Evolutionary conservation across 2,113 vertebrate species (phyloP).

Genomic region (Lucifuga dentata): DNA sequence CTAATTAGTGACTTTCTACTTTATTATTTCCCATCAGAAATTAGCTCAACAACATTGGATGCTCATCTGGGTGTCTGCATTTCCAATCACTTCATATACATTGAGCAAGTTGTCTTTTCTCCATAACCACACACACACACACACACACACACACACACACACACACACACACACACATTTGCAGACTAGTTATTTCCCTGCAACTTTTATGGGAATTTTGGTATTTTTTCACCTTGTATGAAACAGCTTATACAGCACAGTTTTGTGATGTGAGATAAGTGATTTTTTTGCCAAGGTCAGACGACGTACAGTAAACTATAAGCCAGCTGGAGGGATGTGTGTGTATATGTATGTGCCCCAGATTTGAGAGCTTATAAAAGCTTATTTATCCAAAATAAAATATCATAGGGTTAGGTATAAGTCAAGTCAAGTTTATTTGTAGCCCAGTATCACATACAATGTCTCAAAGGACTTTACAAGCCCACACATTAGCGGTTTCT

Average conservation of each 20-base stretch:
- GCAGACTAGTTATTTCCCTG: background rate
- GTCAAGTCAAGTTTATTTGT: too few species aligned
- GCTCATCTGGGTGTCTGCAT: background rate
- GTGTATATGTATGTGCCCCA: too few species aligned
- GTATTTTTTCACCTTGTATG: background rate
- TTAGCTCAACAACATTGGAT: background rate
- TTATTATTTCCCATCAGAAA: background rate
- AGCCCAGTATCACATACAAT: too few species aligned
- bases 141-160: too few species aligned
- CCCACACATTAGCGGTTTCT: too few species aligned
- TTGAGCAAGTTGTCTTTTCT: background rate
- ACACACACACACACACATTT: constrained; percentile 3
- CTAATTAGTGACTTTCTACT: too few species aligned
- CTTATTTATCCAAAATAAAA: constrained; percentile 40
- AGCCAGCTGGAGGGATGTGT: constrained; percentile 59
- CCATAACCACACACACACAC: background rate
- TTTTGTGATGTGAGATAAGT: constrained; percentile 3
- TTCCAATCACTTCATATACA: constrained; percentile 4
- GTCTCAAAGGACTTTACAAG: too few species aligned
- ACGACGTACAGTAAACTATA: constrained; percentile 45
- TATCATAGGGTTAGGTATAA: constrained; percentile 22
- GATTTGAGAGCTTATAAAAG: constrained; percentile 60
- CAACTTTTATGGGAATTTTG: background rate
- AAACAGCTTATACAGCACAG: constrained; percentile 9
- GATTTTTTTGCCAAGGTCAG: constrained; percentile 11